phyloP scores from a whole-genome alignment of 2,888 invertebrate genomes.

The Cosmorhoe ocellata region DNA sequence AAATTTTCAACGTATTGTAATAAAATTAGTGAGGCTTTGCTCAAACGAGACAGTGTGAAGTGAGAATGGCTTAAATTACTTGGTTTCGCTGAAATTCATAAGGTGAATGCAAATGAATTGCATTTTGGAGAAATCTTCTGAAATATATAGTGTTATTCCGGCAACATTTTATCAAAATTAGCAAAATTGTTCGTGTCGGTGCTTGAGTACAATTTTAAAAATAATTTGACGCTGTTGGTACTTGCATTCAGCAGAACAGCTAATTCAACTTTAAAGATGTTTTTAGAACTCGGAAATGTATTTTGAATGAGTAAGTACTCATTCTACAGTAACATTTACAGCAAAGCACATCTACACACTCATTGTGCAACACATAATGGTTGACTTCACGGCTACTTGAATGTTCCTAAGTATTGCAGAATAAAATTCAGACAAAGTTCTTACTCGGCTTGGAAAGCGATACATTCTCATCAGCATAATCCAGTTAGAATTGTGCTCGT shows the following conservation, averaged over 20 bases:
- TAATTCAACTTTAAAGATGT: too few species aligned
- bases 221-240: too few species aligned
- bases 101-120: conserved; percentile 32
- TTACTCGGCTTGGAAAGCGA: conserved; percentile 41
- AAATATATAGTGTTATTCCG: conserved; percentile 9
- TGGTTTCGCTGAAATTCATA: conserved; percentile 27
- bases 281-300: too few species aligned
- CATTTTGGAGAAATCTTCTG: conserved; percentile 22
- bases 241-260: too few species aligned
- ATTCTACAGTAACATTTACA: too few species aligned
- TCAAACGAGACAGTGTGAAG: conserved; percentile 21
- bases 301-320: too few species aligned
- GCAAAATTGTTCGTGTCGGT: not conserved
- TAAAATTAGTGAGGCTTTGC: conserved; percentile 14
- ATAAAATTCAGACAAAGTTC: conserved; percentile 34
- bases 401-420: not conserved
- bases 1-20: conserved; percentile 12
- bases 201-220: not conserved
- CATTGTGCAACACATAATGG: too few species aligned
- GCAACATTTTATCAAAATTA: conserved; percentile 5
- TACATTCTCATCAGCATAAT: conserved; percentile 54
- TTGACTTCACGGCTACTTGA: too few species aligned
- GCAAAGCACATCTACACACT: too few species aligned
- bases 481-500: conserved; percentile 49
- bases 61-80: conserved; percentile 24